Conservation (phyloP, 2,113 vertebrate species). For the Haplochromis vanheusdeni region DNA sequence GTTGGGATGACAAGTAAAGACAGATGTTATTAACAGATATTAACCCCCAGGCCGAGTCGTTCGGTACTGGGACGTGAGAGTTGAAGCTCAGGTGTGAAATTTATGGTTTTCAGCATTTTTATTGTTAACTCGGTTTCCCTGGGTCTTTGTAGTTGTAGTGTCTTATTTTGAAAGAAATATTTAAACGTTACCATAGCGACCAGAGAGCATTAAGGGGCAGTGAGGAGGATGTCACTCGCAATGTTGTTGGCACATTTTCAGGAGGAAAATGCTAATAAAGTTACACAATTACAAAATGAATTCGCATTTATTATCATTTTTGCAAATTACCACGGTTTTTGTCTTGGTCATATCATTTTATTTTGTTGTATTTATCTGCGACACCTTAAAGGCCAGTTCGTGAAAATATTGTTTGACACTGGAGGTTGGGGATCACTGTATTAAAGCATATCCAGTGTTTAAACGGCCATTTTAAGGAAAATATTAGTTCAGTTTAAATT, state of each 20-base stretch:
- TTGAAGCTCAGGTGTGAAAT: background rate
- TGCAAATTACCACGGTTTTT: background rate
- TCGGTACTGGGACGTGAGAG: background rate
- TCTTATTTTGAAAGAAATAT: background rate
- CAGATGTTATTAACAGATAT: background rate
- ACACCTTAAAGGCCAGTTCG: background rate
- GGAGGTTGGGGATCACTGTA: background rate
- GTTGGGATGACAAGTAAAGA: background rate
- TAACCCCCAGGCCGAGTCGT: background rate
- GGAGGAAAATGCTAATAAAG: background rate
- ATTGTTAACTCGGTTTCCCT: background rate
- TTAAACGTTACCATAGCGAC: background rate
- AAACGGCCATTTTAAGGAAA: background rate
- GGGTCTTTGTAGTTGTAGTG: background rate
- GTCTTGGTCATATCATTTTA: background rate
- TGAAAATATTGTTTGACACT: background rate
- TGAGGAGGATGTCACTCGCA: background rate
- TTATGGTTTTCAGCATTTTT: background rate
- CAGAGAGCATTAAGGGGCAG: background rate
- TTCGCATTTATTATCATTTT: background rate
- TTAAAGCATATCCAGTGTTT: background rate
- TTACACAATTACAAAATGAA: background rate
- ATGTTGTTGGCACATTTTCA: background rate
- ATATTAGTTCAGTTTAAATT: background rate
- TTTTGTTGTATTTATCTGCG: background rate